Evolutionary conservation across 2,888 invertebrate genomes (phyloP), one percentile per base, ranked within the genome.

Genomic region (Carterocephalus palaemon): DNA sequence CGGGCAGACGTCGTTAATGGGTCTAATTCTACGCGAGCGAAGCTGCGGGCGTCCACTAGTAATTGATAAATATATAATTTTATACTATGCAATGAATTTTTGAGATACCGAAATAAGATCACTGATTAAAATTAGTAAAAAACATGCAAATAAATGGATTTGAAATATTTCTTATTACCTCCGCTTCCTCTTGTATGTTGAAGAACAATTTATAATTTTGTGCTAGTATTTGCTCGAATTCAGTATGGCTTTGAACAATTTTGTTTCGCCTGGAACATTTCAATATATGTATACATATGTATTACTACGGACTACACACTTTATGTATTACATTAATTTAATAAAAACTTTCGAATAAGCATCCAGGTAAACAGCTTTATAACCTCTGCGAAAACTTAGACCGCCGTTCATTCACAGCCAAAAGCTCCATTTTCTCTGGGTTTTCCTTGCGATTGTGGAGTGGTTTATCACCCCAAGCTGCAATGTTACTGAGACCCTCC

Each of bases 381-480:
- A 38, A 91, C 69, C 92, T 84, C 47, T 71, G 79, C 12, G 84
- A 62, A 10, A 90, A 81, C 53, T 90, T 82, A 2, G 88, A 86
- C 3, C 76, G 70, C 9, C 89, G 75, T 55, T 92, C 91, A 2
- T 73, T 75, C 1, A 91, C 79, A 16, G 88, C 88, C 1, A 95
- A 67, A 31, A 90, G 68, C 54, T 88, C 84, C 46, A 77, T 43
- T 39, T 76, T 83, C 26, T 81, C 82, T 0, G 69, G 70, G 38
- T 83, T 83, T 0, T 63, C 63, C 59, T 91, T 93, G 12, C 97
- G 76, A 62, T 91, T 90, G 65, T 93, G 94, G 4, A 97, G 76
- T 0, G 96, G 94, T 7, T 84, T 63, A 51, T 90, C 88, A 1
- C 92, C 92, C 96, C 96, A 97, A 0, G 83, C 78, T 1, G 89